Evolutionary conservation across 2,797 vertebrate genomes (phyloP).

Genomic region (Fistularia tabacaria): DNA sequence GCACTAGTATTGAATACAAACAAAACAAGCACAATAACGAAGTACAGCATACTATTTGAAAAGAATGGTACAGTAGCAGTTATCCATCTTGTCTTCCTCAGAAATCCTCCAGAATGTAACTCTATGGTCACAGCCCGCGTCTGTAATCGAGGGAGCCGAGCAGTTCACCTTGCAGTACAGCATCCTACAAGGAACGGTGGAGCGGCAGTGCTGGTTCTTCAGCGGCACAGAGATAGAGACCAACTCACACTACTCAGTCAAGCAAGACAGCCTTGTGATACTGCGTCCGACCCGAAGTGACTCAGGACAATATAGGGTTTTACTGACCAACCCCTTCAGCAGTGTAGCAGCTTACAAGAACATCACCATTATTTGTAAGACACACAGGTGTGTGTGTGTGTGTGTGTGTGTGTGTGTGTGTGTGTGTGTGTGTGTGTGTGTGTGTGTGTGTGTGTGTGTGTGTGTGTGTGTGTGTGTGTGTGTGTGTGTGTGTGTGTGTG

Average conservation of each 20-base stretch:
- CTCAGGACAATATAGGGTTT: slow-evolving; percentile 72
- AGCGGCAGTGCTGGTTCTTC: slow-evolving; percentile 70
- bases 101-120: slow-evolving; percentile 54
- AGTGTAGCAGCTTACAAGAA: slow-evolving; percentile 10
- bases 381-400: too few relatives aligned
- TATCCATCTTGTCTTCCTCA: slow-evolving; percentile 27
- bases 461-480: too few relatives aligned
- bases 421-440: too few relatives aligned
- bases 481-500: too few relatives aligned
- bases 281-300: slow-evolving; percentile 49
- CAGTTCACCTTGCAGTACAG: slow-evolving; percentile 64
- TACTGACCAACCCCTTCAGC: slow-evolving; percentile 77
- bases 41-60: too few relatives aligned
- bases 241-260: slow-evolving; percentile 42
- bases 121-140: slow-evolving; percentile 19
- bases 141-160: slow-evolving; percentile 45
- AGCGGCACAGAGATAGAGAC: slow-evolving; percentile 47
- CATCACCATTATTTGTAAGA: slow-evolving; percentile 79
- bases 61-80: too few relatives aligned
- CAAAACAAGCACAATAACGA: not conserved
- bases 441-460: too few relatives aligned
- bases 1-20: too few relatives aligned
- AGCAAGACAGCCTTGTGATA: slow-evolving; percentile 61
- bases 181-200: slow-evolving; percentile 53
- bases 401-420: too few relatives aligned